These are phyloP conservation scores for Odontocerum albicorne DNA, from an alignment of 2,888 invertebrate species.

Conservation along the genomic window DNA sequence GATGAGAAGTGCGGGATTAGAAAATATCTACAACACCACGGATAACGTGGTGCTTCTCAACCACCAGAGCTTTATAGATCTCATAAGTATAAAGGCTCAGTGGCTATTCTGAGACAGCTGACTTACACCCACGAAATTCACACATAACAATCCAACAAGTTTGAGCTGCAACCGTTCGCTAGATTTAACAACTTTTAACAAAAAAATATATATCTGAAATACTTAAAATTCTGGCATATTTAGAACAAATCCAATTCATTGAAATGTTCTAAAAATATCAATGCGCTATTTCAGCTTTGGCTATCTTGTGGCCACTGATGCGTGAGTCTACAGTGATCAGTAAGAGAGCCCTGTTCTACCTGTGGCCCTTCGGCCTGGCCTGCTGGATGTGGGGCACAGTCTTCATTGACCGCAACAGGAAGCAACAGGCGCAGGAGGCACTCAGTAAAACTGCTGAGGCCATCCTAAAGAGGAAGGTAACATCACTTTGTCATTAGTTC, in stretches of 20 bases:
- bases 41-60: constrained; percentile 84
- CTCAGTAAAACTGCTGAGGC: constrained; percentile 72
- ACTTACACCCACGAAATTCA: no score
- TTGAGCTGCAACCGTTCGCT: no score
- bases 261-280: no score
- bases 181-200: no score
- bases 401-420: constrained; percentile 80
- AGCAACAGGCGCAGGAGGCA: constrained; percentile 68
- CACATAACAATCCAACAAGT: no score
- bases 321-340: constrained; percentile 79
- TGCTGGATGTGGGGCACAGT: constrained; percentile 88
- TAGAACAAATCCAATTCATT: no score
- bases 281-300: constrained; percentile 56
- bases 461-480: constrained; percentile 66
- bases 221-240: no score
- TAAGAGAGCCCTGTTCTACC: constrained; percentile 80
- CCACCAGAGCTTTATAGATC: constrained; percentile 86
- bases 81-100: no score
- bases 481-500: no score
- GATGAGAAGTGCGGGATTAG: constrained; percentile 70
- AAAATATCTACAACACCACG: constrained; percentile 72
- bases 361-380: constrained; percentile 83
- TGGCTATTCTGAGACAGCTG: no score
- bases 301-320: constrained; percentile 82
- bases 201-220: no score